Evolutionary conservation across 92 coral and sea anemone species (phyloP).

Genomic region (Galaxea fascicularis): DNA sequence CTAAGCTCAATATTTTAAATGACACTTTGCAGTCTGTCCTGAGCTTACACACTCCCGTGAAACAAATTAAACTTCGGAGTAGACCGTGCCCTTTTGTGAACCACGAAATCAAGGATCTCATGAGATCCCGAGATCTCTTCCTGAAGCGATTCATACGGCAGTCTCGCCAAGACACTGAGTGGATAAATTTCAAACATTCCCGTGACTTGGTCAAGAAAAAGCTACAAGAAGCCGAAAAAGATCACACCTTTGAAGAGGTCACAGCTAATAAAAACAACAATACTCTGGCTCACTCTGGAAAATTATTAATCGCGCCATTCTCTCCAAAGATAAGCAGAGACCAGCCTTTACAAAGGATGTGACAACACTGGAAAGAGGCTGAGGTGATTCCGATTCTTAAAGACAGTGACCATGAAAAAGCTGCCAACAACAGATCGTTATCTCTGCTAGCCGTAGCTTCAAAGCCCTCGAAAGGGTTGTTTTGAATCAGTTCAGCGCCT

Average conservation of each 20-base stretch:
- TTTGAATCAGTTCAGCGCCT: constrained; percentile 44
- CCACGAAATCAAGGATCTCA: constrained; percentile 60
- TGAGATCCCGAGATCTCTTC: constrained; percentile 51
- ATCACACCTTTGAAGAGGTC: constrained; percentile 47
- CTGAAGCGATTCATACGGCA: constrained; percentile 57
- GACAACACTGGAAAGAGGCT: constrained; percentile 64
- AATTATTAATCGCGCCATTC: constrained; percentile 33
- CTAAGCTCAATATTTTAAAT: constrained; percentile 45
- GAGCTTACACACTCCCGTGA: constrained; percentile 50
- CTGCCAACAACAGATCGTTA: constrained; percentile 51
- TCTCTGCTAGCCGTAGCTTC: constrained; percentile 57
- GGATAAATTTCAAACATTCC: constrained; percentile 32
- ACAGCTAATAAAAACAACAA: constrained; percentile 45
- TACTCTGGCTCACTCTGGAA: constrained; percentile 41
- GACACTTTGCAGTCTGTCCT: constrained; percentile 51
- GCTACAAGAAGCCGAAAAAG: constrained; percentile 54
- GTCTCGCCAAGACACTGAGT: constrained; percentile 40
- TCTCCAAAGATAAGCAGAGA: no score
- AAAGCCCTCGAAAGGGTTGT: constrained; percentile 49
- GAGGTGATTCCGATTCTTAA: constrained; percentile 57
- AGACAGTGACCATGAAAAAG: constrained; percentile 51
- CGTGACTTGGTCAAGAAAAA: constrained; percentile 48
- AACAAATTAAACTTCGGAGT: constrained; percentile 55
- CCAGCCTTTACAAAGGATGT: no score
- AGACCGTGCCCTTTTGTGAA: constrained; percentile 74